A percentile compares a stretch with the other conserved stretches of the same genome.
phyloP scores from a whole-genome alignment of 2,888 invertebrate species.

The Stenurella melanura region DNA sequence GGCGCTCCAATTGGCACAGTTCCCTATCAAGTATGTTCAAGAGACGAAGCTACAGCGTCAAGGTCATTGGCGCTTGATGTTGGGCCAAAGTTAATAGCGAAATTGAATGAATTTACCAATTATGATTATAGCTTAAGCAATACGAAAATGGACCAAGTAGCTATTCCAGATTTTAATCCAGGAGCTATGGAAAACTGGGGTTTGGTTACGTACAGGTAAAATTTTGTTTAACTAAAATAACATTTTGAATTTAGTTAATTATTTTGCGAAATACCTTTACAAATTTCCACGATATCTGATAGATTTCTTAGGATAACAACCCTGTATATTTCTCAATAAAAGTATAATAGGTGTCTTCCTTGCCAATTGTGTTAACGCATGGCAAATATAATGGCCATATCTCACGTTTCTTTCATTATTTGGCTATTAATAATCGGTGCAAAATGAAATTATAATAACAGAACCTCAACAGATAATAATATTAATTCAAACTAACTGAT shows the following conservation, averaged over 20 bases:
- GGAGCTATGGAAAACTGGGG: constrained; percentile 97
- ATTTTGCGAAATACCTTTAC: too few relatives aligned
- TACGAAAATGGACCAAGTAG: constrained; percentile 87
- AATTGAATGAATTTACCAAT: constrained; percentile 56
- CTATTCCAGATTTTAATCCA: constrained; percentile 87
- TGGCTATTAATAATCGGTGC: too few relatives aligned
- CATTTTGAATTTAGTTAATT: neutral
- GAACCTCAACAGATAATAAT: too few relatives aligned
- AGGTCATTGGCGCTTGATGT: constrained; percentile 54
- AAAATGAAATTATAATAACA: too few relatives aligned
- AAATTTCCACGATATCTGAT: too few relatives aligned
- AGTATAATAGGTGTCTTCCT: too few relatives aligned
- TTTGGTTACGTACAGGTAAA: constrained; percentile 84
- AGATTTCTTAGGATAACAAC: too few relatives aligned
- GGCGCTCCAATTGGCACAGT: constrained; percentile 14
- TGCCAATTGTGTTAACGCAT: too few relatives aligned
- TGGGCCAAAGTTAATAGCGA: constrained; percentile 52
- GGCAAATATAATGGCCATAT: too few relatives aligned
- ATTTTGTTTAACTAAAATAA: neutral
- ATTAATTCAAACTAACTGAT: too few relatives aligned
- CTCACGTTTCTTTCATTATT: too few relatives aligned
- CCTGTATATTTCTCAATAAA: too few relatives aligned
- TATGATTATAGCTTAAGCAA: constrained; percentile 67
- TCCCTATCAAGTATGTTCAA: constrained; percentile 57
- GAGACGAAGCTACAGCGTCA: constrained; percentile 41